Base-by-base conservation (phyloP, 2,113 vertebrate genomes). In the Prinia subflava region DNA sequence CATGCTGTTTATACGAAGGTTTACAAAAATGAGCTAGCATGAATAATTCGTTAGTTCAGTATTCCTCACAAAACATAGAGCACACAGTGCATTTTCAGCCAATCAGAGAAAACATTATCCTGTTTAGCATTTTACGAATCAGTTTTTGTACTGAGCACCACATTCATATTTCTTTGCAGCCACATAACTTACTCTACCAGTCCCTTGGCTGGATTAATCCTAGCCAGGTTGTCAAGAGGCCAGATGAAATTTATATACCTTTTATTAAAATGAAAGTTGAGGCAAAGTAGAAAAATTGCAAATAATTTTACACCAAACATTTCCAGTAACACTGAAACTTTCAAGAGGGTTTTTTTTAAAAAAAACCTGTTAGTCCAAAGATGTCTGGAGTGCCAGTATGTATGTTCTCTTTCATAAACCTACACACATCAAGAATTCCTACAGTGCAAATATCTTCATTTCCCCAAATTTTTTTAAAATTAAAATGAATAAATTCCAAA, bases 231-330 rank as follows among this genome's bases (percentile, higher is more conserved):
- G 64, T 83, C 11, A 5, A 82, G 23, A 82, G 22, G 62, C 44
- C 86, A 79, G 25, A 52, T 33, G 70, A 94, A 95, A 94, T 95
- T 84, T 33, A 69, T 50, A 73, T 5, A 68, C 13, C 35, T 94
- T 94, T 70, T 87, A 94, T 23, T 76, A 39, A 89, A 75, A 70
- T 25, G 5, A 57, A 90, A 90, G n/a, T 50, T 35, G 49, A 76
- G 46, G 39, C 10, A 91, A 92, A 95, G 49, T 31, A 81, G 49
- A 78, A 91, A 89, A 92, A 79, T 56, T 59, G 68, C 56, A 56
- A 84, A 91, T 47, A 78, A 77, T 74, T 63, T 70, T 62, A 91
- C 13, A 31, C 44, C 42, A 91, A 90, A 76, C 33, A 78, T 57
- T 91, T 92, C 68, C 53, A 90, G 47, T 59, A 86, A 89, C 33